Base-by-base conservation (phyloP, 1,140 invertebrate genomes). In the Ceratitis capitata region DNA sequence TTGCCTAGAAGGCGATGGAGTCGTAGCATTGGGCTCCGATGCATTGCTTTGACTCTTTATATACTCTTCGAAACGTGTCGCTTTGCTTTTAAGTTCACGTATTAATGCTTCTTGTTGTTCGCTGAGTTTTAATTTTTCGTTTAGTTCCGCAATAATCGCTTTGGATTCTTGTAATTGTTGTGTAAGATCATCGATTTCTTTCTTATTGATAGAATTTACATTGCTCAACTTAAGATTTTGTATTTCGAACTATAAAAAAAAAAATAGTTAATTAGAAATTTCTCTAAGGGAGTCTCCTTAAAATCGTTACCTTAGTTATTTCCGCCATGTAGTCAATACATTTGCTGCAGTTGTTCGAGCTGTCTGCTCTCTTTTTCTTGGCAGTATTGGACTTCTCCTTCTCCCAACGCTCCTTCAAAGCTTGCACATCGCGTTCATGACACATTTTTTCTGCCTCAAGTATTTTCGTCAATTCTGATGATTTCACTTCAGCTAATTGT, bases 11-110 rank as follows among this genome's bases (percentile, higher is more conserved):
- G 69, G 35, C 4, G 82, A 58, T 1, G 69, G 5, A 16, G 78
- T 86, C 51, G 19, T 74, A 26, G 26, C 39, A 14, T 19, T 84
- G 23, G 49, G 74, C 56, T 86, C 84, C n/a, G 85, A 61, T 61
- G 58, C 19, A 56, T 56, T 82, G 56, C 56, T 64, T 42, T 89
- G 87, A 47, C 85, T 82, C 19, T 64, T 86, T 35, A 94, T 93
- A 86, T 93, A 94, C 53, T 92, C 91, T 86, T 94, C 93, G 89
- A 94, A 94, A 86, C 93, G 92, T 84, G 92, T 91, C 2, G 93
- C 93, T 86, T 94, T 94, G 6, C 91, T 89, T 87, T 93, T 93
- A 2, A 94, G 85, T 53, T 94, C 93, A 19, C 90, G 89, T 87
- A 94, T 93, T 2, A 93, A 86, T 3, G 90, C 88, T 51, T 93